phyloP scores from a whole-genome alignment of 2,797 vertebrate species.

The Neosilurus mollespiculum region DNA sequence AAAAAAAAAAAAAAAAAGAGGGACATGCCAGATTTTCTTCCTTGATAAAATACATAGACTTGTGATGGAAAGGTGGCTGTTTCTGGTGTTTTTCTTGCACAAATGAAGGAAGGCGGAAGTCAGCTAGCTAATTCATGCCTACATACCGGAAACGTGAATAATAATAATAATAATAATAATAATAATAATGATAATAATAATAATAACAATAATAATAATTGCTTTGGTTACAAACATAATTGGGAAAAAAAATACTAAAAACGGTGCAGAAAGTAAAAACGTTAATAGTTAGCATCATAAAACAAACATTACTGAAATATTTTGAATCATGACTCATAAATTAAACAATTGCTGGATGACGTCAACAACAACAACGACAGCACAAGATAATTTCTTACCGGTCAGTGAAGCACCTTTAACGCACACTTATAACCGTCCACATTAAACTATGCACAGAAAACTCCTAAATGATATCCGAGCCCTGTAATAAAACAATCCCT shows the following conservation, averaged over 20 bases:
- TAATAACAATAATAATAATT: no score
- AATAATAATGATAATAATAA: no score
- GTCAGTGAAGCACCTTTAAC: neutral
- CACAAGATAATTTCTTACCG: slow-evolving; percentile 16
- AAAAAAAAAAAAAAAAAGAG: neutral
- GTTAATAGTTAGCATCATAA: neutral
- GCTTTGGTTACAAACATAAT: no score
- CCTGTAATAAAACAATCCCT: neutral
- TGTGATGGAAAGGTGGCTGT: neutral
- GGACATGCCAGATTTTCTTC: neutral
- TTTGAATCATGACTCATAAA: neutral
- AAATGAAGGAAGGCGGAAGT: no score
- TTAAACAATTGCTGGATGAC: slow-evolving; percentile 15
- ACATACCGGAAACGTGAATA: no score
- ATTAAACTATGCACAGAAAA: neutral
- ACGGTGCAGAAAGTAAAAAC: neutral
- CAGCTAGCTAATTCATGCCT: no score
- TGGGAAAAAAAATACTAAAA: no score
- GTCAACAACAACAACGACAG: neutral
- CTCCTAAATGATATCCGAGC: neutral
- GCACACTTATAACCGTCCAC: neutral
- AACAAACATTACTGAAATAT: neutral
- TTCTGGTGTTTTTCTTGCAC: neutral
- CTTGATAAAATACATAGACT: neutral
- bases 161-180: no score